Evolutionary conservation across 2,797 vertebrate genomes (phyloP).

Genomic region (Microctenopoma steveboyesi): DNA sequence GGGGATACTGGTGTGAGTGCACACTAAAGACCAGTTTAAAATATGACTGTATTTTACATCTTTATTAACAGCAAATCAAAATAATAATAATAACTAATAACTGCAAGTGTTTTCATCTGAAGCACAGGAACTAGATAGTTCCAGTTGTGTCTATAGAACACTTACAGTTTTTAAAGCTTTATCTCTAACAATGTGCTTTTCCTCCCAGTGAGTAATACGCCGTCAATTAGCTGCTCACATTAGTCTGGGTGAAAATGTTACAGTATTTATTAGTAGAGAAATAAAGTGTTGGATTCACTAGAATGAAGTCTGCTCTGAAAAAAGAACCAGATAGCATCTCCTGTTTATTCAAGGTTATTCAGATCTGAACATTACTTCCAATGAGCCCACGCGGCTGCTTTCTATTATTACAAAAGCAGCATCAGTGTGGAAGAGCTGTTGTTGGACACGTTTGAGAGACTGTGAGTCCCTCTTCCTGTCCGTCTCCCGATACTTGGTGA

Average conservation of each 20-base stretch:
- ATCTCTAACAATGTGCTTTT: not conserved
- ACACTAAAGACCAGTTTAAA: not conserved
- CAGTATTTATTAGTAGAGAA: not conserved
- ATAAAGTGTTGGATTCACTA: not conserved
- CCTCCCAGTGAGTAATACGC: not conserved
- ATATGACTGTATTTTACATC: conserved; percentile 1
- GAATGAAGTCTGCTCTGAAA: not conserved
- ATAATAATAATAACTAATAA: not conserved
- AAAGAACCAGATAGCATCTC: conserved; percentile 1
- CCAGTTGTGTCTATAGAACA: no score
- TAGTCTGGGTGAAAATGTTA: not conserved
- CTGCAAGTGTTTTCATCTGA: not conserved
- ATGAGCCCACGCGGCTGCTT: not conserved
- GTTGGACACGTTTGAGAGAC: conserved; percentile 15
- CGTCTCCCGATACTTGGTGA: conserved; percentile 30
- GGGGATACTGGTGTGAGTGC: no score
- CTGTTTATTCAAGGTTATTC: conserved; percentile 40
- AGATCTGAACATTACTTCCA: conserved; percentile 26
- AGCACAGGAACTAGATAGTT: not conserved
- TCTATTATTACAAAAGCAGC: conserved; percentile 21
- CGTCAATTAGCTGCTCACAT: not conserved
- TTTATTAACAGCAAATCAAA: not conserved
- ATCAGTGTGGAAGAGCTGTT: conserved; percentile 15
- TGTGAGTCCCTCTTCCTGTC: conserved; percentile 18
- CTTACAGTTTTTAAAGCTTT: not conserved